These are phyloP conservation scores for Pseudomyrmex dendroicus DNA, from an alignment of 1,140 invertebrate species.

Conservation along the genomic window DNA sequence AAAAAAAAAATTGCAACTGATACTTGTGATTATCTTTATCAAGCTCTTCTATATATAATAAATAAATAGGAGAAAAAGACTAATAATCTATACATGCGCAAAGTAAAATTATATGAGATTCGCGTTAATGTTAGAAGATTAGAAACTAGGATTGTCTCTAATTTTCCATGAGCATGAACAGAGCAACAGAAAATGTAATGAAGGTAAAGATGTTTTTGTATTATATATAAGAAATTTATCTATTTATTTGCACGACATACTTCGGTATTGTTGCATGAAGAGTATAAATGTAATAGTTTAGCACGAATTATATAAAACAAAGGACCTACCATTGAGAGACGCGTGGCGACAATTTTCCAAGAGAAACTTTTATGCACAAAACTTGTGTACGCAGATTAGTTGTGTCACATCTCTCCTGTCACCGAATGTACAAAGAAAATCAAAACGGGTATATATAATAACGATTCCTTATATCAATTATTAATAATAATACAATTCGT, in stretches of 20 bases:
- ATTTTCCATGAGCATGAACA: slow-evolving; percentile 38
- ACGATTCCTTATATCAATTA: slow-evolving; percentile 23
- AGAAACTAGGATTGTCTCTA: too few relatives aligned
- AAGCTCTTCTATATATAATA: too few relatives aligned
- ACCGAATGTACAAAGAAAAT: slow-evolving; percentile 67
- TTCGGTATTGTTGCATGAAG: slow-evolving; percentile 55
- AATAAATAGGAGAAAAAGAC: too few relatives aligned
- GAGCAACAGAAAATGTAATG: slow-evolving; percentile 45
- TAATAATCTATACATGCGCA: too few relatives aligned
- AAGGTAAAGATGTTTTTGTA: slow-evolving; percentile 63
- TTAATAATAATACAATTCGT: slow-evolving; percentile 11
- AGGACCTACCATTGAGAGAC: slow-evolving; percentile 36
- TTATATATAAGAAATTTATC: slow-evolving; percentile 68
- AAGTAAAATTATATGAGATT: background rate
- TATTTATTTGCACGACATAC: slow-evolving; percentile 71
- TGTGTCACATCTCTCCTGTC: slow-evolving; percentile 49
- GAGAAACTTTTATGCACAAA: slow-evolving; percentile 47
- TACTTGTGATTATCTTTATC: too few relatives aligned
- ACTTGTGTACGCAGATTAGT: slow-evolving; percentile 55
- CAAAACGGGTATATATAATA: slow-evolving; percentile 36
- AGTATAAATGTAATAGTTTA: slow-evolving; percentile 64
- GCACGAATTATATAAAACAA: slow-evolving; percentile 62
- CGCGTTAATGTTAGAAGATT: slow-evolving; percentile 3
- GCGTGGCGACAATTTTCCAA: slow-evolving; percentile 51
- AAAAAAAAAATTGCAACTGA: too few relatives aligned